These are phyloP conservation scores for Candidula unifasciata DNA, from an alignment of 2,888 invertebrate genomes.

Conservation along the genomic window DNA sequence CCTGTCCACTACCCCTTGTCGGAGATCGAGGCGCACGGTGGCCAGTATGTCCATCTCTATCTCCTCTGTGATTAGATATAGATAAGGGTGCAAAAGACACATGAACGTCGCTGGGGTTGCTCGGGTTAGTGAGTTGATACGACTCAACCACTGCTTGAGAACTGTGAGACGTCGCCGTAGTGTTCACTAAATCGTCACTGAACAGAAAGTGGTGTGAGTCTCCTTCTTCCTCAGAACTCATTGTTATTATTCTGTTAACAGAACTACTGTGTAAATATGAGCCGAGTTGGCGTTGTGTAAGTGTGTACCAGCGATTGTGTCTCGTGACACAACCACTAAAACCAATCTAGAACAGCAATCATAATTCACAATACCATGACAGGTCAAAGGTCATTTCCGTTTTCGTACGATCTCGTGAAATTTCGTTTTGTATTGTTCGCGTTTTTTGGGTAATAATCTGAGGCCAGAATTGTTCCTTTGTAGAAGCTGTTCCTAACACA, in stretches of 20 bases:
- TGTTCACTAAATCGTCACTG: neutral
- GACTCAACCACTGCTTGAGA: constrained; percentile 49
- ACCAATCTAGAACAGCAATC: neutral
- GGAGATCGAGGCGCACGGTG: constrained; percentile 62
- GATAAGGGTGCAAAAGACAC: constrained; percentile 48
- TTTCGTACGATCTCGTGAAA: neutral
- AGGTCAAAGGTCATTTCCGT: constrained; percentile 48
- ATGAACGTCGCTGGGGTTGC: constrained; percentile 39
- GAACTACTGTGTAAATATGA: neutral
- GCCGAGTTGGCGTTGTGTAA: neutral
- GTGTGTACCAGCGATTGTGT: neutral
- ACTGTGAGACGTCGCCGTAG: neutral
- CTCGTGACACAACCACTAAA: constrained; percentile 33
- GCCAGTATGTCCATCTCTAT: constrained; percentile 52
- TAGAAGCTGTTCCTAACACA: no score
- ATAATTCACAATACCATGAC: constrained; percentile 1
- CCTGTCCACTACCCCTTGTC: constrained; percentile 57
- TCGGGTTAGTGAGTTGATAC: constrained; percentile 55
- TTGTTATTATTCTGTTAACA: constrained; percentile 16
- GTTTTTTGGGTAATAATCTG: neutral
- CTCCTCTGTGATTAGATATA: constrained; percentile 32
- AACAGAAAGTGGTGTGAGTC: constrained; percentile 13
- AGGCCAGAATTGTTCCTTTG: no score
- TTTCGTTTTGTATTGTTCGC: neutral
- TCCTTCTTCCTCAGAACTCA: constrained; percentile 33